Evolutionary conservation across 1,140 invertebrate genomes (phyloP).

Genomic region (Drosophila subpulchrella): DNA sequence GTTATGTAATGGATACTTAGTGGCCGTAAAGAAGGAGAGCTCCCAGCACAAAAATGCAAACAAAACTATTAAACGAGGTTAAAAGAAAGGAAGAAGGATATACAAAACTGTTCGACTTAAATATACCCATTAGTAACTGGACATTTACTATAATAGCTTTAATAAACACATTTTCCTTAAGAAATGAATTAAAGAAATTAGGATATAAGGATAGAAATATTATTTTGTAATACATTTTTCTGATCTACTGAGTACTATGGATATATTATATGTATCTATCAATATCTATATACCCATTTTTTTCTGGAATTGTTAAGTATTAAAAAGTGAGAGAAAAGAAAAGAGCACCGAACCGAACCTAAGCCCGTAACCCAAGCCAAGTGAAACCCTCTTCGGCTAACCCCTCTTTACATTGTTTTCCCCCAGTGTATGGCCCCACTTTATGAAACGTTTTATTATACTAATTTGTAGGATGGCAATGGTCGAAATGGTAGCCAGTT

Average conservation of each 20-base stretch:
- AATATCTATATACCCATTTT: neutral
- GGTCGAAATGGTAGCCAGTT: conserved; percentile 71
- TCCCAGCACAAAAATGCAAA: conserved; percentile 60
- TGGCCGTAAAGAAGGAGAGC: conserved; percentile 39
- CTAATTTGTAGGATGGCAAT: conserved; percentile 82
- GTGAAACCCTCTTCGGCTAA: conserved; percentile 15
- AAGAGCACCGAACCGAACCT: conserved; percentile 16
- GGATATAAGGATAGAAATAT: too few relatives aligned
- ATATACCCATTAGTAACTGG: neutral
- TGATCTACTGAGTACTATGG: too few relatives aligned
- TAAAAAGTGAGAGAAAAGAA: neutral
- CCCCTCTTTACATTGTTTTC: conserved; percentile 18
- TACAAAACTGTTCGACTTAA: neutral
- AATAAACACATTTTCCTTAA: too few relatives aligned
- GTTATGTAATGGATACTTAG: conserved; percentile 65
- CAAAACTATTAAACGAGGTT: conserved; percentile 59
- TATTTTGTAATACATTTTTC: too few relatives aligned
- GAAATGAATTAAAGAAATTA: too few relatives aligned
- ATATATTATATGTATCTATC: too few relatives aligned
- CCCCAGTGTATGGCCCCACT: conserved; percentile 51
- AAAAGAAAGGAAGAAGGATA: conserved; percentile 12
- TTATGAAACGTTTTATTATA: conserved; percentile 84
- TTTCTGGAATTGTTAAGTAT: neutral
- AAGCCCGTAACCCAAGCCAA: conserved; percentile 42
- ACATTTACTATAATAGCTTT: neutral